These are phyloP conservation scores for Ptiloglossa arizonensis DNA, from an alignment of 1,140 invertebrate species.

Conservation along the genomic window DNA sequence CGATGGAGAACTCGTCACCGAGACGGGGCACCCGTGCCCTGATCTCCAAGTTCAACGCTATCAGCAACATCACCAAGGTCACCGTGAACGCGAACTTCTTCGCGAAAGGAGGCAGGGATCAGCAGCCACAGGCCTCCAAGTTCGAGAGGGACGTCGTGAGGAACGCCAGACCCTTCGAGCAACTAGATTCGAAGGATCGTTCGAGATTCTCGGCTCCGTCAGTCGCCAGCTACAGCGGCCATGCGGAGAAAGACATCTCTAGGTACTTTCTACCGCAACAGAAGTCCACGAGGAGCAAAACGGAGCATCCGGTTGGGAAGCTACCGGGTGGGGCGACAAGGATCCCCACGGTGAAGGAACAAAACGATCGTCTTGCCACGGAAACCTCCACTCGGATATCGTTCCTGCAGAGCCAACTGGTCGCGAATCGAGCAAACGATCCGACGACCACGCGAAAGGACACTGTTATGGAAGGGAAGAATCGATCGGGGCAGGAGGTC, in stretches of 20 bases:
- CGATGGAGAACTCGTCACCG: slow-evolving; percentile 72
- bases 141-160: slow-evolving; percentile 48
- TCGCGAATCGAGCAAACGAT: slow-evolving; percentile 55
- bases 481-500: slow-evolving; percentile 34
- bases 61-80: slow-evolving; percentile 83
- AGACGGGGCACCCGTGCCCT: slow-evolving; percentile 82
- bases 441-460: slow-evolving; percentile 6
- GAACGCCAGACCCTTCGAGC: slow-evolving; percentile 37
- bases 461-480: slow-evolving; percentile 28
- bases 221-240: slow-evolving; percentile 34
- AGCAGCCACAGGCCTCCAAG: slow-evolving; percentile 26
- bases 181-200: slow-evolving; percentile 48
- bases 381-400: slow-evolving; percentile 62
- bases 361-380: slow-evolving; percentile 44
- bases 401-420: slow-evolving; percentile 60
- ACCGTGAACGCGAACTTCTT: slow-evolving; percentile 82
- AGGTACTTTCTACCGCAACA: slow-evolving; percentile 70
- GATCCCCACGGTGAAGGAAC: slow-evolving; percentile 37
- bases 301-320: slow-evolving; percentile 19
- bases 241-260: slow-evolving; percentile 65
- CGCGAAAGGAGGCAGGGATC: slow-evolving; percentile 62
- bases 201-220: slow-evolving; percentile 48
- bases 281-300: slow-evolving; percentile 16
- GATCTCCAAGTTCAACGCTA: slow-evolving; percentile 86
- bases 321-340: background rate